These are phyloP conservation scores for Nomada ferruginata DNA, from an alignment of 2,888 invertebrate species.

Conservation along the genomic window DNA sequence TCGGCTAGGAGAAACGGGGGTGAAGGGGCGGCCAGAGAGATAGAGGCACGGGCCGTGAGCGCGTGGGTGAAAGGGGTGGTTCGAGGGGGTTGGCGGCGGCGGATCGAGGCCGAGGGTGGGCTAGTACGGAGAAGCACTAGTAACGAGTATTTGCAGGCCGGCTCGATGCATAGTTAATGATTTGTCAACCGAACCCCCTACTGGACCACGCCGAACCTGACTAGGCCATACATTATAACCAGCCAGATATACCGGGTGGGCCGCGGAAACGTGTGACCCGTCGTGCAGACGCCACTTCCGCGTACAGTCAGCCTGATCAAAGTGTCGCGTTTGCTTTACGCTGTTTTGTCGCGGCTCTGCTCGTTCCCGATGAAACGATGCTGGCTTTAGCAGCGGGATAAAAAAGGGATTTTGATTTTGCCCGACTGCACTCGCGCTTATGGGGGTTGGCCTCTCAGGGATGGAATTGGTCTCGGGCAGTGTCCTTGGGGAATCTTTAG, in stretches of 20 bases:
- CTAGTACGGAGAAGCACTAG: slow-evolving; percentile 78
- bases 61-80: slow-evolving; percentile 26
- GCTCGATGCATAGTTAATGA: slow-evolving; percentile 84
- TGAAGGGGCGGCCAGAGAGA: slow-evolving; percentile 14
- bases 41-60: slow-evolving; percentile 52
- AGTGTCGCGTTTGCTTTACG: slow-evolving; percentile 71
- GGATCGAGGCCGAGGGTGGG: slow-evolving; percentile 63
- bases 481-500: too few relatives aligned
- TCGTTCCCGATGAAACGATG: slow-evolving; percentile 10
- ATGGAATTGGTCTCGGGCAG: too few relatives aligned
- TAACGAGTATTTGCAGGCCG: slow-evolving; percentile 84
- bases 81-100: slow-evolving; percentile 44
- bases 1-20: slow-evolving; percentile 36
- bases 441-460: too few relatives aligned
- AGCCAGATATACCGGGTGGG: slow-evolving; percentile 75
- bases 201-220: slow-evolving; percentile 79
- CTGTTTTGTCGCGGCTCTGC: slow-evolving; percentile 32
- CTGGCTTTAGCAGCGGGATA: not conserved
- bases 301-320: slow-evolving; percentile 68
- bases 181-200: slow-evolving; percentile 82
- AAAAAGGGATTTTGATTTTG: not conserved
- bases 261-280: slow-evolving; percentile 49
- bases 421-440: too few relatives aligned
- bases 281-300: slow-evolving; percentile 47
- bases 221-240: slow-evolving; percentile 82